Evolutionary conservation across 2,797 vertebrate species (phyloP), one percentile per base, ranked within the genome.

Genomic region (Antennarius maculatus): DNA sequence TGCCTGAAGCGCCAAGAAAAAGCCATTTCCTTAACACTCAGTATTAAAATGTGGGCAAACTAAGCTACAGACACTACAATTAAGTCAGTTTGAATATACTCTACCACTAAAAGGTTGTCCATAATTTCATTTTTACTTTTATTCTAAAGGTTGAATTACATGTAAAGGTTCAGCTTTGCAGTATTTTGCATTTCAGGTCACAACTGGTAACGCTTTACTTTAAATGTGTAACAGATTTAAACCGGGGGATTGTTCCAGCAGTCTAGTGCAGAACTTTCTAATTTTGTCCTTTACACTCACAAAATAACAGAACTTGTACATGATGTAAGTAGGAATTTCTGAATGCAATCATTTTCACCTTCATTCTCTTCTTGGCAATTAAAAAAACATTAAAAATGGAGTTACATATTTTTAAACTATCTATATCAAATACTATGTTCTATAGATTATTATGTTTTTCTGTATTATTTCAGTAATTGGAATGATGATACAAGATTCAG

Each of bases 1-100:
- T 2, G 51, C 69, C 72, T 66, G 41, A 63, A 71, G 79, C 74
- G 71, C 53, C 71, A 61, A 74, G 66, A 77, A 58, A 74, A 58
- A 81, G 75, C 56, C 56, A 49, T 74, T 53, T 37, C 47, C 42
- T 75, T 50, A 72, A 41, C 51, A 73, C 28, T 60, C 65, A 31
- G 10, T 46, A 29, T 16, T 54, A 5, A 63, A 56, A 54, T 43
- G n/a, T 55, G 34, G 16, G 4, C 6, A 37, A 23, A 23, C 23
- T 23, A 23, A 23, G 23, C 23, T 49, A 52, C 53, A 57, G 14
- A 23, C 16, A 60, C 37, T 48, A 48, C 6, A 63, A 39, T 50
- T 56, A 45, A 48, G 37, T 34, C 51, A 56, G 8, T 48, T 49
- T 23, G 54, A 74, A 54, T 15, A 11, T 37, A 29, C 37, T 39